Base-by-base conservation (phyloP, 2,113 vertebrate species). In the Chrysemys picta region DNA sequence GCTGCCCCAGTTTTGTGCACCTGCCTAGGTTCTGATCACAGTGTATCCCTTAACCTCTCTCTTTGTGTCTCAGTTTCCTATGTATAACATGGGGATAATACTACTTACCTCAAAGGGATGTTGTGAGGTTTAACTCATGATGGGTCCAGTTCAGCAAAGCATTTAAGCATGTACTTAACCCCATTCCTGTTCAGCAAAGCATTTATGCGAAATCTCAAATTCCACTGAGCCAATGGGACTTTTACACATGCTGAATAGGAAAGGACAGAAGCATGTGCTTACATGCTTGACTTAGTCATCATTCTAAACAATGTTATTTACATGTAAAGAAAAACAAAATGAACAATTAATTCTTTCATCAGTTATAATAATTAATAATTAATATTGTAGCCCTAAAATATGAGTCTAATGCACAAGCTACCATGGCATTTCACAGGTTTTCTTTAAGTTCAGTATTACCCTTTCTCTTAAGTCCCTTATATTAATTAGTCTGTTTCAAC, bases 281-380 rank as follows among this genome's bases (percentile, higher is more conserved):
- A 93, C 2, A 17, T n/a, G 47, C 21, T 87, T 95, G 62, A 35
- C 16, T 69, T n/a, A 69, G 31, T 69, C 35, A 69, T n/a, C 62
- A n/a, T 69, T 69, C 10, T 87, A 90, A 85, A 57, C 82, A 49
- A 2, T 7, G 10, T 11, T 84, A 6, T 90, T 35, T 8, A 1
- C 7, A 50, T 94, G 88, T 87, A 82, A 95, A 62, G 35, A 29
- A 72, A 53, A 96, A 84, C 31, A 29, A 86, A 90, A 85, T 75
- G 52, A 84, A 50, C 17, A 57, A 25, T 72, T 65, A 82, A 78
- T 4, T 90, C 5, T 62, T 72, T 90, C 88, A 45, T 53, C 49
- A 80, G 24, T 54, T 96, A 69, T 19, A 93, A 17, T 83, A 93
- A 17, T 83, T 19, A 93, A 17, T 83, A 84, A 38, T 89, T 88